A percentile compares a stretch with the other conserved stretches of the same genome.
phyloP scores from a whole-genome alignment of 2,888 invertebrate genomes.

The Thecocarcelia acutangulata region DNA sequence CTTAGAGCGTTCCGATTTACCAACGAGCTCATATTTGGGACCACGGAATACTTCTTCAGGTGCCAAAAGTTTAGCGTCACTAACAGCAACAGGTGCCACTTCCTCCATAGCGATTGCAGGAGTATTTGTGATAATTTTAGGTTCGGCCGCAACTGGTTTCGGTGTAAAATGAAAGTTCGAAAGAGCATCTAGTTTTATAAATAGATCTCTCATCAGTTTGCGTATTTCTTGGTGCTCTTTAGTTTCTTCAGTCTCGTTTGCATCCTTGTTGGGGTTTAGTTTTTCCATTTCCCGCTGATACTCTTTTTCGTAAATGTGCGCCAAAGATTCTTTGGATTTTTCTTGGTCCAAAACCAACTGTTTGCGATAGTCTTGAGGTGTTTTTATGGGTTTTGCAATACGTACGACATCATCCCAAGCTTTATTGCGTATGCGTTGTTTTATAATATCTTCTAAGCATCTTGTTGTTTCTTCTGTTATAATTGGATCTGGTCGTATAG shows the following conservation, averaged over 20 bases:
- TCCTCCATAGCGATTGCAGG: slow-evolving; percentile 97
- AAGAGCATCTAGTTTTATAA: slow-evolving; percentile 93
- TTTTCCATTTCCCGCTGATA: slow-evolving; percentile 87
- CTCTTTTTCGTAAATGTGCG: slow-evolving; percentile 96
- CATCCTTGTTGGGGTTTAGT: slow-evolving; percentile 76
- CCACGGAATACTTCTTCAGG: slow-evolving; percentile 93
- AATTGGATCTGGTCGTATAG: slow-evolving; percentile 91
- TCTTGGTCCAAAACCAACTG: slow-evolving; percentile 94
- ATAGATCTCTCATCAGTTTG: slow-evolving; percentile 88
- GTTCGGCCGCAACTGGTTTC: slow-evolving; percentile 90
- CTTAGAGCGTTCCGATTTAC: slow-evolving; percentile 89
- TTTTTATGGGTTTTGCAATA: slow-evolving; percentile 91
- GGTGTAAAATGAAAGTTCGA: slow-evolving; percentile 98
- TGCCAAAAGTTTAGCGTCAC: slow-evolving; percentile 91
- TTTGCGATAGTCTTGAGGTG: slow-evolving; percentile 92
- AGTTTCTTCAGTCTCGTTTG: slow-evolving; percentile 85
- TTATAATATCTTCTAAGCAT: slow-evolving; percentile 94
- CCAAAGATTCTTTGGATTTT: slow-evolving; percentile 95
- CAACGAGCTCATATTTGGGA: slow-evolving; percentile 83
- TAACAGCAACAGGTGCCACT: slow-evolving; percentile 94
- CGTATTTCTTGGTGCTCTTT: slow-evolving; percentile 90
- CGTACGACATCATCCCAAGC: slow-evolving; percentile 96
- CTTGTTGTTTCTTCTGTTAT: slow-evolving; percentile 95
- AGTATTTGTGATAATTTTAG: slow-evolving; percentile 94
- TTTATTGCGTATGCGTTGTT: slow-evolving; percentile 94